phyloP scores from a whole-genome alignment of 23 tunicate species.

The Trididemnum miniatum region DNA sequence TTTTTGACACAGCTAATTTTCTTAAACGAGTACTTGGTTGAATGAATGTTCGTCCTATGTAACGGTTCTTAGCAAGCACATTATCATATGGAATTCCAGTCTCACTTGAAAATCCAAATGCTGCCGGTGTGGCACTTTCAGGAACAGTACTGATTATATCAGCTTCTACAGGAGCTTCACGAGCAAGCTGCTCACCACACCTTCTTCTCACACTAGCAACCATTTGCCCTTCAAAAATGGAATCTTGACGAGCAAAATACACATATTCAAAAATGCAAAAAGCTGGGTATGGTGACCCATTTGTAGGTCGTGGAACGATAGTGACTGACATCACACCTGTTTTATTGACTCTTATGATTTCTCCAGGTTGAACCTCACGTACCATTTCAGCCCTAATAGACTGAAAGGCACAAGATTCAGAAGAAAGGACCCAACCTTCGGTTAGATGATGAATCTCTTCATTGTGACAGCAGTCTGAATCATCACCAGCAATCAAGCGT shows the following conservation, averaged over 20 bases:
- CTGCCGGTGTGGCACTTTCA: conserved; percentile 93
- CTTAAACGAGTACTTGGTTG: conserved; percentile 73
- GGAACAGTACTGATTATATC: conserved; percentile 87
- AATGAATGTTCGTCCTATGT: conserved; percentile 86
- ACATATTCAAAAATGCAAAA: conserved; percentile 87
- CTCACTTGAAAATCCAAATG: conserved; percentile 56
- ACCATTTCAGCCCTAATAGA: conserved; percentile 57
- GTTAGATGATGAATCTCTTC: background rate
- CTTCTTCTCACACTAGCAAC: conserved; percentile 60
- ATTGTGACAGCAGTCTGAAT: background rate
- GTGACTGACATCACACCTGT: conserved; percentile 45
- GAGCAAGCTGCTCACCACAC: conserved; percentile 64
- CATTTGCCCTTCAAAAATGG: conserved; percentile 70
- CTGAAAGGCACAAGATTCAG: conserved; percentile 90
- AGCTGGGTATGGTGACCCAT: conserved; percentile 44
- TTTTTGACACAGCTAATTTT: conserved; percentile 76
- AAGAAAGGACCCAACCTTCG: conserved; percentile 69
- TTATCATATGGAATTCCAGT: conserved; percentile 67
- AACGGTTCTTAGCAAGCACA: conserved; percentile 80
- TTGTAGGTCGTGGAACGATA: conserved; percentile 42
- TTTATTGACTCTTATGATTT: conserved; percentile 39
- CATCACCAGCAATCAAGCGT: conserved; percentile 6
- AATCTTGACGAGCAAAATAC: conserved; percentile 79
- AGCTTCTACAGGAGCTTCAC: conserved; percentile 78
- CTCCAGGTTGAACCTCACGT: conserved; percentile 77